A percentile compares a stretch with the other conserved stretches of the same genome.
These are phyloP conservation scores for Sciurus vulgaris DNA, from an alignment of 2,797 vertebrate species.

Conservation along the genomic window DNA sequence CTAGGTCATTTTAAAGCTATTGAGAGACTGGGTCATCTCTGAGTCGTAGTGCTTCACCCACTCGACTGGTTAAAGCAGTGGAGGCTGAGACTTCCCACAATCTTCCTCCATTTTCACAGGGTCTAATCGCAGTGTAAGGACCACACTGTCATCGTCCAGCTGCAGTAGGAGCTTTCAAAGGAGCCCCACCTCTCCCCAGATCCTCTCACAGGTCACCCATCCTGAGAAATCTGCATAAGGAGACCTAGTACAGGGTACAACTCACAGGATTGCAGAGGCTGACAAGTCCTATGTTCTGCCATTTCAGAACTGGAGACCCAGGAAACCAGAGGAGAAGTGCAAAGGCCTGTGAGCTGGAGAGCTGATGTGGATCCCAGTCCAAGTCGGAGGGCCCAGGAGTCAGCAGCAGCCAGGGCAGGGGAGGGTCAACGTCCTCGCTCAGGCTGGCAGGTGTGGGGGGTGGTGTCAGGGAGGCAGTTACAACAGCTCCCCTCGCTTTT, in stretches of 20 bases:
- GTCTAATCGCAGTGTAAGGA: neutral
- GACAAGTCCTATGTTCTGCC: neutral
- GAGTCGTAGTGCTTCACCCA: neutral
- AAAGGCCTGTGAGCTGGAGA: neutral
- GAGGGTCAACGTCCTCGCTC: neutral
- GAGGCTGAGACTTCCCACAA: neutral
- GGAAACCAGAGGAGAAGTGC: neutral
- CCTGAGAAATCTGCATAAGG: neutral
- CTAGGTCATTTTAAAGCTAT: neutral
- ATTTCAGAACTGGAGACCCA: neutral
- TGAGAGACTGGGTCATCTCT: neutral
- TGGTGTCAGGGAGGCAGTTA: neutral
- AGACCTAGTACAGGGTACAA: neutral
- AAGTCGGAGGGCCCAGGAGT: neutral
- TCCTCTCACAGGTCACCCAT: neutral
- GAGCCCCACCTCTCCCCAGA: too few species aligned
- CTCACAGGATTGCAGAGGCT: neutral
- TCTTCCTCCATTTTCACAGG: neutral
- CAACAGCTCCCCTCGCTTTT: neutral
- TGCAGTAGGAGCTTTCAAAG: neutral
- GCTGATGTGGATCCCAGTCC: neutral
- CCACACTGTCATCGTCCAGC: neutral
- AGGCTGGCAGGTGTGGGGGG: neutral
- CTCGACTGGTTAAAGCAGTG: neutral
- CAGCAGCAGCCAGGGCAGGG: neutral